Base-by-base conservation (phyloP, 2,888 invertebrate species). In the Pollenia angustigena region DNA sequence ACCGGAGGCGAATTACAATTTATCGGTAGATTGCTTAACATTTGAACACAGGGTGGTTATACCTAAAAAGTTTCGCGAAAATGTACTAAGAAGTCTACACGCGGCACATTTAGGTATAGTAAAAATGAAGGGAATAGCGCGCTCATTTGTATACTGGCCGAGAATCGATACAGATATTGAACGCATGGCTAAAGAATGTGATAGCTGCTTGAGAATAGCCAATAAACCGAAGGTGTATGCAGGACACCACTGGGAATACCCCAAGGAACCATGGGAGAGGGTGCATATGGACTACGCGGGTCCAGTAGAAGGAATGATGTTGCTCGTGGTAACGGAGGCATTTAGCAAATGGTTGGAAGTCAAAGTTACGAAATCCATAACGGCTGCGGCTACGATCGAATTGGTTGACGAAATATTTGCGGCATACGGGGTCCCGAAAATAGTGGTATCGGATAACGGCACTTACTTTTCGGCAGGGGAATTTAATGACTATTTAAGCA, bases 301-400 rank as follows among this genome's bases (percentile, higher is more conserved):
- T 6, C 32, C 32, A 32, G 32, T 32, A 32, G 32, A 32, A 32
- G 32, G 32, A 32, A 32, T 32, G 32, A 32, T 32, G 32, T 32
- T 32, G 32, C 32, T 32, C 32, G 32, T 32, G 4, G 32, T 32
- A 32, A 32, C 32, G 32, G 32, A 32, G 4, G 32, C 32, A 1
- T 32, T 32, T 6, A 32, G 32, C 6, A 32, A 32, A 32, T 32
- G 32, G 32, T 32, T 32, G 32, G 32, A 32, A 4, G 90, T 92
- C 1, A 89, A 88, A 74, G 64, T 23, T 12, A 56, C 56, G 10
- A 56, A 56, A 12, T 56, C 32, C 32, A 32, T 32, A 32, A 54
- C 54, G 10, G 54, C 54, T 4, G 2, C 54, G 18, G 18, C 54
- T 0, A 54, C 54, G 1, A 54, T 54, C 9, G 54, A 16, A 10